Percentiles rank a stretch among this genome's conserved stretches.
Evolutionary conservation across 2,113 vertebrate genomes (phyloP).

Genomic region (Brachyhypopomus gauderio): DNA sequence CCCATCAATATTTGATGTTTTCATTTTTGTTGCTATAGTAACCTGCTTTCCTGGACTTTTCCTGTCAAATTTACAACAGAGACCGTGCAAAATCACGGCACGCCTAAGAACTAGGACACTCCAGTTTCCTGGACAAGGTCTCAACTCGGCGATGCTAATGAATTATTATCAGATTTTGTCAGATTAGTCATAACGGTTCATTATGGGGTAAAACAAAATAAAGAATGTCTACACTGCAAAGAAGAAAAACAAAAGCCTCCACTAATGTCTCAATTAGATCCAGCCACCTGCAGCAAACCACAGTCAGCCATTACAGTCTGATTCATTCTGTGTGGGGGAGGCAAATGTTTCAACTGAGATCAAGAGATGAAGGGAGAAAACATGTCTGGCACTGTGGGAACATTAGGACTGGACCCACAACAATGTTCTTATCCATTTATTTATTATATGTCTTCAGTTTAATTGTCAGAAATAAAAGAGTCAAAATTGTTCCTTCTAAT

Average conservation of each 20-base stretch:
- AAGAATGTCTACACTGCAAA: neutral
- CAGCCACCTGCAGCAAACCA: conserved; percentile 36
- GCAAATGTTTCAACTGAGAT: no score
- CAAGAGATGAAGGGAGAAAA: no score
- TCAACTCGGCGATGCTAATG: neutral
- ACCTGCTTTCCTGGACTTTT: conserved; percentile 23
- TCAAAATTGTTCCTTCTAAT: no score
- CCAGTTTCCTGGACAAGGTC: neutral
- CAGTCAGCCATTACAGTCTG: conserved; percentile 19
- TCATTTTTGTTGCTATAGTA: conserved; percentile 44
- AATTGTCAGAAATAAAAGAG: no score
- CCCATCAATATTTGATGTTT: conserved; percentile 47
- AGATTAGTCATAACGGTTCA: neutral
- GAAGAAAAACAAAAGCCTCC: conserved; percentile 29
- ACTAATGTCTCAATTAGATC: conserved; percentile 35
- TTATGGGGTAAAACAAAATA: neutral
- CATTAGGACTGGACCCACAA: no score
- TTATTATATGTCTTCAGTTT: no score
- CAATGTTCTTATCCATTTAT: no score
- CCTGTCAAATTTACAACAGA: conserved; percentile 6
- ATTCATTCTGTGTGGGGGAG: neutral
- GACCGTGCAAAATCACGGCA: conserved; percentile 10
- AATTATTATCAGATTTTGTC: neutral
- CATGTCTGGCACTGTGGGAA: no score
- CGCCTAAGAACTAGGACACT: neutral